Base-by-base conservation (phyloP, 1,140 invertebrate species). In the Brachionus calyciflorus region DNA sequence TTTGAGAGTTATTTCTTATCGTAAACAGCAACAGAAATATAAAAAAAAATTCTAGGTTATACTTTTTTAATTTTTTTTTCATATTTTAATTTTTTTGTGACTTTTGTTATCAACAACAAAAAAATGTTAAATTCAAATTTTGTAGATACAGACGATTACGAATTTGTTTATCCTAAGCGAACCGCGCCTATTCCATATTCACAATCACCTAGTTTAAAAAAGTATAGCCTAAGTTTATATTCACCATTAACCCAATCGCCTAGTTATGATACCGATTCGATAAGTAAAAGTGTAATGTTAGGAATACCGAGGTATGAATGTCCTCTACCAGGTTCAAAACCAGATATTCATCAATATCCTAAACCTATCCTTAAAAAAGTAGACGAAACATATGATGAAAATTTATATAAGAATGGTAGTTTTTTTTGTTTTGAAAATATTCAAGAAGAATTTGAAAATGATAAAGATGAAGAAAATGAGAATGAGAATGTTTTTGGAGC, bases 31-130 rank as follows among this genome's bases (percentile, higher is more conserved):
- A 60, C 55, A 60, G 30, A 60, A 60, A 60, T 33, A 37, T 33
- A 37, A 28, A 60, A 30, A 60, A 60, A 55, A 55, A 55, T 60
- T 60, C 55, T 60, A 60, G 55, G 55, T 60, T 60, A 37, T 60
- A n/a, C 9, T 60, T 60, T 19, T 19, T 60, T 60, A 14, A 33
- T 60, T 21, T 57, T 17, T 33, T 28, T 60, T 26, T 17, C n/a
- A 33, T 37, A 5, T 37, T 37, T 37, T 37, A 9, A 5, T 37
- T 3, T 37, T 37, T 3, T 37, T 37, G 3, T 37, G 33, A 5
- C 9, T 5, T 37, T 37, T 37, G 3, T 37, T 37, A 5, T 37
- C 33, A 37, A 5, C n/a, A 55, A 28, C 28, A 55, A 60, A 21
- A 60, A 60, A 60, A 60, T 60, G 55, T 21, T 60, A 28, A 30